Evolutionary conservation across 2,888 invertebrate genomes (phyloP), one percentile per base, ranked within the genome.

Genomic region (Drosophila tanythrix): DNA sequence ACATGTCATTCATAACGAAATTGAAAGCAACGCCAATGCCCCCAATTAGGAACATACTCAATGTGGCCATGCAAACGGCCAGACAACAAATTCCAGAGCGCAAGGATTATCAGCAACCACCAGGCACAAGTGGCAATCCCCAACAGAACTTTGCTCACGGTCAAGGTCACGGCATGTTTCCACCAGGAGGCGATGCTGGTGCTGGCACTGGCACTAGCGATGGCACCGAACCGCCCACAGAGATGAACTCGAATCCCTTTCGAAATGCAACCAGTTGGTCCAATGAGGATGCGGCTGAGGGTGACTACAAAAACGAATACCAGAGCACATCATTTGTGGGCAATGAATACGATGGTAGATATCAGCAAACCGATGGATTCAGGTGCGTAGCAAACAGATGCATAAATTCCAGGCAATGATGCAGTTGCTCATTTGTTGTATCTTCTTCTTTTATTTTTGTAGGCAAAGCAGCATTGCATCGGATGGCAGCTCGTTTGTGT

Each of bases 11-110:
- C 90, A 94, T 96, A 82, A 90, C 92, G 81, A 93, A 93, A 91
- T 88, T 93, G 68, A 92, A 92, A 83, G 91, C 97, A 82, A 96
- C 97, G 33, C 96, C 96, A 52, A 83, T 97, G 86, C 97, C 97
- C 31, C 96, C 97, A 43, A 90, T 97, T 75, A 95, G 95, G 91
- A 97, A 97, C 91, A 96, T 96, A 50, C 92, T 97, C 90, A 96
- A 96, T 91, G 97, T 97, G 78, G 96, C 97, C 31, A 95, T 96
- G 95, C 97, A 97, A 93, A 96, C 97, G 27, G 95, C 97, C 56
- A 95, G 96, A 85, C 96, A 97, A 91, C 95, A 96, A 89, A 95
- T 97, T 91, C 97, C 97, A 59, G 95, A 94, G 3, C 94, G 94
- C 40, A 92, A 94, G 88, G 93, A 93, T 76, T 93, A 93, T 84